Evolutionary conservation across 2,888 invertebrate species (phyloP).

Genomic region (Thymelicus sylvestris): DNA sequence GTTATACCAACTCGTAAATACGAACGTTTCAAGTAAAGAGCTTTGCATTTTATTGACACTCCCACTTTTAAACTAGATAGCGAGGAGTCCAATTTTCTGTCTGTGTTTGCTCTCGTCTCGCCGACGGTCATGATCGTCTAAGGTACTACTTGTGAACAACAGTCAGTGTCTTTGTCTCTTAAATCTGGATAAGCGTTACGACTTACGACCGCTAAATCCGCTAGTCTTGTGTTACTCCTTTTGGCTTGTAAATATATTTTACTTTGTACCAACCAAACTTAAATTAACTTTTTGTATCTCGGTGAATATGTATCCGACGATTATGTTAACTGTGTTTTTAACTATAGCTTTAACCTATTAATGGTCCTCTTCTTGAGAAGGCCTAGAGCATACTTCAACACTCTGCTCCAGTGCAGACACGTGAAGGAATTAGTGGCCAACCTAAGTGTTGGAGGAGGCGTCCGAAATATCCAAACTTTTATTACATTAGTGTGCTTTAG

Average conservation of each 20-base stretch:
- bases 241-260: not conserved
- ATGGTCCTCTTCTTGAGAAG: too few species aligned
- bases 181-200: conserved; percentile 5
- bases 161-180: not conserved
- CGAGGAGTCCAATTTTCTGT: conserved; percentile 4
- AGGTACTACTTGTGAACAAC: not conserved
- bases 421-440: too few species aligned
- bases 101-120: not conserved
- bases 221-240: not conserved
- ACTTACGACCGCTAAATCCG: conserved; percentile 5
- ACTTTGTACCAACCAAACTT: too few species aligned
- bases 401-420: too few species aligned
- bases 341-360: too few species aligned
- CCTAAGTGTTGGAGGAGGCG: too few species aligned
- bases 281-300: too few species aligned
- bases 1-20: not conserved
- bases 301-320: too few species aligned
- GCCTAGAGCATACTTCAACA: too few species aligned
- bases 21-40: not conserved
- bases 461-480: too few species aligned
- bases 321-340: too few species aligned
- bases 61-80: conserved; percentile 2
- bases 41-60: conserved; percentile 1
- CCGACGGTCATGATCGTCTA: not conserved
- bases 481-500: too few species aligned